Evolutionary conservation across 1,140 invertebrate genomes (phyloP), one percentile per base, ranked within the genome.

Genomic region (Zaprionus taronus): DNA sequence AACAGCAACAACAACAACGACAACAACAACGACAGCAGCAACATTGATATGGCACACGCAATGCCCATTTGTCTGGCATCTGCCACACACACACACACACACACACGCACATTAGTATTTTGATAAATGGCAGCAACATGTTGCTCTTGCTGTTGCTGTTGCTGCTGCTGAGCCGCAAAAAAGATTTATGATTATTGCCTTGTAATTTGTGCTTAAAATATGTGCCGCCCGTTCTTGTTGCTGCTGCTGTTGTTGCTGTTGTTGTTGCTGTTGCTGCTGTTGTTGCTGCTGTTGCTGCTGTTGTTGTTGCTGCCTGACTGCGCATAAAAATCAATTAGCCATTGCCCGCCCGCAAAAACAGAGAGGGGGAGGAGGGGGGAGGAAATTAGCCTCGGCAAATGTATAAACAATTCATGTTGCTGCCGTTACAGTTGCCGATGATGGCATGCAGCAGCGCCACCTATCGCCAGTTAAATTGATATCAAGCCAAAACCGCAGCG

Each of bases 151-250:
- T 76, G 53, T 22, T 71, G 72, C 28, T 64, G 69, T 20, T 58
- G 51, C 61, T 68, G 65, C 57, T 57, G 70, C 28, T 69, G 76
- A 90, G 86, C 85, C 86, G 85, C 85, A 90, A 90, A 90, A 80
- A 90, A 90, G 85, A 90, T 90, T 90, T 90, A 90, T 90, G 85
- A 90, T 90, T 90, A 90, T 90, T 90, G 85, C 85, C 85, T 90
- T 90, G 85, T 90, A 90, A 90, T 90, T 90, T 90, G 85, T 91
- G 85, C 72, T 91, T 90, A 90, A 90, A 90, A 91, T 90, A 90
- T 90, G 82, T 91, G 87, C 87, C 79, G 78, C 83, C 81, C 71
- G 72, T 77, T 22, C 58, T 60, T 47, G 34, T 51, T 15, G 41
- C 11, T 65, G 62, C 57, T 72, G 51, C 34, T 20, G 68, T 6